Percentiles rank a stretch among this genome's conserved stretches.
phyloP scores from a whole-genome alignment of 2,113 vertebrate genomes.

The Alaudala cheleensis region DNA sequence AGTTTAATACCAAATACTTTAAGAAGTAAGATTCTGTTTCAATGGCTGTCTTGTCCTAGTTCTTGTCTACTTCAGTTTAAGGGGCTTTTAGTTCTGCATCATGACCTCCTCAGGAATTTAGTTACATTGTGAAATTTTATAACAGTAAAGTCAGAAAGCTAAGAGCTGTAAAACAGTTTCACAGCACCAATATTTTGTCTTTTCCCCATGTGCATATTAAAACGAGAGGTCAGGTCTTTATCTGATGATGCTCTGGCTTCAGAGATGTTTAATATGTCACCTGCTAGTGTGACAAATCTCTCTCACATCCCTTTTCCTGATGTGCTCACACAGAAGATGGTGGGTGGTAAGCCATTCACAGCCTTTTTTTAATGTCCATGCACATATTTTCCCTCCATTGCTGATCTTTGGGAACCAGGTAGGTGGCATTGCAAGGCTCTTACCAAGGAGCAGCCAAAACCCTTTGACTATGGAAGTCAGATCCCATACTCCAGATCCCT shows the following conservation, averaged over 20 bases:
- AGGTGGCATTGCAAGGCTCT: constrained; percentile 28
- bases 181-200: constrained; percentile 34
- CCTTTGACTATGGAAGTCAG: background rate
- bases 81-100: constrained; percentile 45
- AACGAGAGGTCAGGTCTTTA: background rate
- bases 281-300: constrained; percentile 28
- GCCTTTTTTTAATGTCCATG: background rate
- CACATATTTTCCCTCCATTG: background rate
- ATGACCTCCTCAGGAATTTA: constrained; percentile 46
- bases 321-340: background rate
- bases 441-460: constrained; percentile 22
- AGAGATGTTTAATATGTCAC: constrained; percentile 34
- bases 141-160: constrained; percentile 50
- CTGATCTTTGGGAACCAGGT: background rate
- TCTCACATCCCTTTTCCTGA: background rate
- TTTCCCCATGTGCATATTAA: constrained; percentile 14
- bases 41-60: constrained; percentile 29
- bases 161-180: constrained; percentile 54
- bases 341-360: background rate
- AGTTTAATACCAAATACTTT: constrained; percentile 6
- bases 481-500: background rate
- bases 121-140: constrained; percentile 56
- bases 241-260: background rate
- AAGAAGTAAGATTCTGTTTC: constrained; percentile 63
- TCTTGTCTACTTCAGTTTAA: constrained; percentile 57